Base-by-base conservation (phyloP, 2,113 vertebrate species). In the Orientallactaga bullata region DNA sequence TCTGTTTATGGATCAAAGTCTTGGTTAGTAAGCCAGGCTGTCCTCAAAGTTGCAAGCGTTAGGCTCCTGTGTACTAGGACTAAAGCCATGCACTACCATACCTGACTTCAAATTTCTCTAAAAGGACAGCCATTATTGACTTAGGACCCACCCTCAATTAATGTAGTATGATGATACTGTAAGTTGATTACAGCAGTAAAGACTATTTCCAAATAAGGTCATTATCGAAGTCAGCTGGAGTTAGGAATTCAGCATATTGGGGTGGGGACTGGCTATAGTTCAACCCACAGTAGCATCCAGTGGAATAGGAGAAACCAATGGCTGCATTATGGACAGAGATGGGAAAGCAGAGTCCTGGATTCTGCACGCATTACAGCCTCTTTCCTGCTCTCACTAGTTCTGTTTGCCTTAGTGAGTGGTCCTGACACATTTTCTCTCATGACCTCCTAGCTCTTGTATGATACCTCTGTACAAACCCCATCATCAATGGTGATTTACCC, bases 131-230 rank as follows among this genome's bases (percentile, higher is more conserved):
- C 5, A 24, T n/a, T 35, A 42, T 5, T 79, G 47, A 15, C 60
- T 79, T 35, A 55, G 51, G 5, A 0, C 7, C 51, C 10, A 72
- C 26, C 7, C 90, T 47, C 8, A 8, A 47, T 8, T 83, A 35
- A 63, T 35, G 30, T 37, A 87, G 37, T 11, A 60, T 23, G 39
- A 71, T 32, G 4, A 42, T 26, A 51, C 51, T 26, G 23, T 74
- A 94, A 60, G 51, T 81, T 82, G 39, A 87, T 60, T 6, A 32
- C 0, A 71, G 61, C 71, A 78, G 32, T 32, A 32, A 79, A 78
- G 39, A 42, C 10, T 87, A 35, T 78, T 61, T 81, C 69, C 68
- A 82, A 92, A 51, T 24, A 94, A 85, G 35, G 17, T 87, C 73
- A 61, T 68, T 65, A 4, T 79, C 42, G 21, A 30, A 51, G 4